phyloP scores from a whole-genome alignment of 2,113 vertebrate species.

The Balaeniceps rex region DNA sequence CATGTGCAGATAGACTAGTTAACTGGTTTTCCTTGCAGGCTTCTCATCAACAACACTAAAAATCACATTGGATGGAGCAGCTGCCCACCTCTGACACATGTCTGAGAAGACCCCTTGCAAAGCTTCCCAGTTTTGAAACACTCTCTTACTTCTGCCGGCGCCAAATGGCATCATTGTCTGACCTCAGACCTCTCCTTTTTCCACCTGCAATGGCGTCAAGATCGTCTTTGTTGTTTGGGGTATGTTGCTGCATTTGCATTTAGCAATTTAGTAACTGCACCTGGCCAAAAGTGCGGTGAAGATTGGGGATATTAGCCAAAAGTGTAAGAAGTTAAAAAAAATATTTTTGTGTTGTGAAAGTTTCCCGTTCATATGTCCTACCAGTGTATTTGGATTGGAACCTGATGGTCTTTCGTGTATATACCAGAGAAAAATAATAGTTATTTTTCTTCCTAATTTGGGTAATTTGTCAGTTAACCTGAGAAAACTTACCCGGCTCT shows the following conservation, averaged over 20 bases:
- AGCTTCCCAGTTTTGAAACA: background rate
- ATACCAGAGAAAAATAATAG: background rate
- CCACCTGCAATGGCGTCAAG: background rate
- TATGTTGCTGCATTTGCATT: background rate
- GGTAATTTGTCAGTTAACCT: background rate
- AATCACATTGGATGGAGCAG: background rate
- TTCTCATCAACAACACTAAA: background rate
- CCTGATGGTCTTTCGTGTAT: background rate
- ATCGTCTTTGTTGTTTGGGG: background rate
- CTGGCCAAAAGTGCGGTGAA: background rate
- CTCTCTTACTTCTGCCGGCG: background rate
- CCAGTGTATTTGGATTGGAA: background rate
- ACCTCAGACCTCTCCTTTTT: background rate
- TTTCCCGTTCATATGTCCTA: background rate
- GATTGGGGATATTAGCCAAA: background rate
- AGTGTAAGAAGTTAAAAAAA: background rate
- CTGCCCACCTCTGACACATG: background rate
- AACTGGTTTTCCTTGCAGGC: background rate
- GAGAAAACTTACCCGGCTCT: background rate
- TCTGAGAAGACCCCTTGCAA: background rate
- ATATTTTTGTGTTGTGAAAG: background rate
- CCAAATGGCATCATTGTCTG: background rate
- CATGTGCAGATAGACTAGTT: background rate
- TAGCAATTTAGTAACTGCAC: background rate
- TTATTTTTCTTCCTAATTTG: background rate